Conservation (phyloP, 2,888 invertebrate genomes). For the Cheilosia variabilis region DNA sequence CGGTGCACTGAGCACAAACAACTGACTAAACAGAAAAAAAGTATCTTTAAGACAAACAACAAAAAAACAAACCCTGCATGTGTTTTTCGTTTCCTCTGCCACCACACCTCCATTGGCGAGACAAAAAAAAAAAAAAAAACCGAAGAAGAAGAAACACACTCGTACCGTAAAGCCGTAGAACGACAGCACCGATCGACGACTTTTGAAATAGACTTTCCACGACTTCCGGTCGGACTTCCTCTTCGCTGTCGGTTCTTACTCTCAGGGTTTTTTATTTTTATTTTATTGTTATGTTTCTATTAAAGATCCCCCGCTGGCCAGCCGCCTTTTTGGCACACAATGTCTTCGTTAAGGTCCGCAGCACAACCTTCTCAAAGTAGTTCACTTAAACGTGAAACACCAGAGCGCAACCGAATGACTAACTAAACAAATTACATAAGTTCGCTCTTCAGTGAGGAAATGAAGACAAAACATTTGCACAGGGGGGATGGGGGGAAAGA, state of each 20-base stretch:
- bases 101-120: constrained; percentile 16
- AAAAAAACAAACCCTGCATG: constrained; percentile 31
- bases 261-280: constrained; percentile 8
- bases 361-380: constrained; percentile 20
- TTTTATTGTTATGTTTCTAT: constrained; percentile 6
- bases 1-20: constrained; percentile 51
- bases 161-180: constrained; percentile 6
- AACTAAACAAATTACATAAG: constrained; percentile 56
- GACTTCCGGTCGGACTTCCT: constrained; percentile 71
- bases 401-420: constrained; percentile 15
- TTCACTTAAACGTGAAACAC: constrained; percentile 7
- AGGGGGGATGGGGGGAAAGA: neutral
- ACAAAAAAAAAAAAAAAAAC: too few species aligned
- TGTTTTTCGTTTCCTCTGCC: constrained; percentile 26
- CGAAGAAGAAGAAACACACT: neutral
- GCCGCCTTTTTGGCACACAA: neutral
- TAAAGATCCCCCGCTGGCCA: neutral
- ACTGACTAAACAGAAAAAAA: constrained; percentile 49
- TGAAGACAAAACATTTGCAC: neutral
- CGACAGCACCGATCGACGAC: constrained; percentile 12
- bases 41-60: constrained; percentile 45
- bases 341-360: constrained; percentile 18
- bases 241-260: constrained; percentile 15
- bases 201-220: constrained; percentile 70
- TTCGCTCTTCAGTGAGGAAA: neutral